phyloP scores from a whole-genome alignment of 2,113 vertebrate genomes.

The Callocephalon fimbriatum region DNA sequence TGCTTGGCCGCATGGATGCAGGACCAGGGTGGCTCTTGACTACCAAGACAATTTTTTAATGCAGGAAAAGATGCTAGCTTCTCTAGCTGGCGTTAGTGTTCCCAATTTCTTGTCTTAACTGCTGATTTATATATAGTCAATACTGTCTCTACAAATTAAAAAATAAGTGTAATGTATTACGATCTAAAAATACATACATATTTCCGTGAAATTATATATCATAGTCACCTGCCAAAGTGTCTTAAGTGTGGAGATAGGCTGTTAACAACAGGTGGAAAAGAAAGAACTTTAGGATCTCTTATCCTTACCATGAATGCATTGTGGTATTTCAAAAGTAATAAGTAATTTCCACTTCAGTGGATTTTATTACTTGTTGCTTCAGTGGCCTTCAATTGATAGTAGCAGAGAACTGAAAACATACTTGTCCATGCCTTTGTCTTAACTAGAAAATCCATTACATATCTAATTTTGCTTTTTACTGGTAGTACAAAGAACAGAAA shows the following conservation, averaged over 20 bases:
- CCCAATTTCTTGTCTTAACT: not conserved
- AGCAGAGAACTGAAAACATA: not conserved
- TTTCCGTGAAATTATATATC: not conserved
- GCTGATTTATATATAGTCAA: not conserved
- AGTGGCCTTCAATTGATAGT: constrained; percentile 5
- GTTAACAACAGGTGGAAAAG: not conserved
- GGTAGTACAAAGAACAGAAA: not conserved
- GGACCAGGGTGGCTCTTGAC: not conserved
- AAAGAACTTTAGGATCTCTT: not conserved
- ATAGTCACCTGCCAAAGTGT: not conserved
- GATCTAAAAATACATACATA: not conserved
- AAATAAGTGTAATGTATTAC: not conserved
- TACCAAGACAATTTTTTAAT: not conserved
- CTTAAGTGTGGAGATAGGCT: not conserved
- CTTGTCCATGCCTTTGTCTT: constrained; percentile 1
- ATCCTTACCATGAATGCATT: not conserved
- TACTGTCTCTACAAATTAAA: not conserved
- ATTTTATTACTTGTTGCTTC: constrained; percentile 30
- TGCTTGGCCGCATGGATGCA: not conserved
- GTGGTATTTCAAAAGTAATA: not conserved
- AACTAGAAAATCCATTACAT: not conserved
- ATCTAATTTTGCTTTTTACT: constrained; percentile 17
- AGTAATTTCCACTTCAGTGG: not conserved
- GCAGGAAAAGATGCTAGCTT: not conserved
- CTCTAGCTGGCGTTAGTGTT: not conserved